Evolutionary conservation across 2,113 vertebrate species (phyloP), one percentile per base, ranked within the genome.

Genomic region (Pseudonaja textilis): DNA sequence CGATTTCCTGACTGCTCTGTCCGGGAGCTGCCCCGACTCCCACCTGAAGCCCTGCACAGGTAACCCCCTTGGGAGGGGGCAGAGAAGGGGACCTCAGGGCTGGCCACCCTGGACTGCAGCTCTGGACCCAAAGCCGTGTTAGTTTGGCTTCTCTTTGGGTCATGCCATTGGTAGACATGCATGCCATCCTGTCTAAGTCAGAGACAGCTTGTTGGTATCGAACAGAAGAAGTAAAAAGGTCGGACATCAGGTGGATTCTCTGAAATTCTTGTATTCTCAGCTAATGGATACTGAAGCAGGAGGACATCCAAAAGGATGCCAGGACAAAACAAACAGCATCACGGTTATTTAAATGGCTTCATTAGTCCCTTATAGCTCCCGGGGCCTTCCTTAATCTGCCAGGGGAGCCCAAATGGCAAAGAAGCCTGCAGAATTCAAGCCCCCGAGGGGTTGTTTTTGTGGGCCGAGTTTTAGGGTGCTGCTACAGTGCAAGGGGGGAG

Each of bases 1-100:
- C 92, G 97, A 98, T 95, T 99, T 99, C 97, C 97, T 99, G 94
- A 98, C 98, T 0, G 93, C 96, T 0, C 97, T 99, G 93, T 99
- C 98, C 95, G 97, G 98, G 95, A 98, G 97, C 0, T 99, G 98
- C 7, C 98, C 97, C 0, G 98, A 98, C 22, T 96, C 98, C 0
- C 98, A 98, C 14, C 96, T 96, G 56, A 98, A 98, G 95, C 98
- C 98, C 25, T 98, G 97, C 0, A 96, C 98, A 99, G 99, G 99
- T 99, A 96, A 93, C 64, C 86, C 0, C 5, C 4, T 69, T 69
- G 64, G 29, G 64, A 69, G 1, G 3, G 91, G 56, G 90, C 9
- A 20, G 1, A 55, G 94, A 74, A 89, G 81, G 88, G 88, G 45
- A 25, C 0, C 52, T 52, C 14, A 34, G 59, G 87, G 55, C 22